phyloP scores from a whole-genome alignment of 2,888 invertebrate species.

The Drosophila stalkeri region DNA sequence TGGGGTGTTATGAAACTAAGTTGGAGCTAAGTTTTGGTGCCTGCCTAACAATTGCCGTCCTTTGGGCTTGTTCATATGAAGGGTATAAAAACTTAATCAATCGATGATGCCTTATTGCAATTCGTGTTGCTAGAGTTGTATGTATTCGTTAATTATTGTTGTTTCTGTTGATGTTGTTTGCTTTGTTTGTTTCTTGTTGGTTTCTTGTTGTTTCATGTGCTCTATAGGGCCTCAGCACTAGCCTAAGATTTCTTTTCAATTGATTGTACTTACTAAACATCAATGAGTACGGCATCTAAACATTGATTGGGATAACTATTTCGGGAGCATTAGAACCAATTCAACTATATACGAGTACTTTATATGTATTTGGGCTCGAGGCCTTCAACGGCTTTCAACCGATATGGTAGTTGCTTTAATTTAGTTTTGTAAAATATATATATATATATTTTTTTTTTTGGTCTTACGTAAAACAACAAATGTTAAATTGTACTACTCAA shows the following conservation, averaged over 20 bases:
- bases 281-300: conserved; percentile 47
- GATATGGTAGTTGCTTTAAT: conserved; percentile 24
- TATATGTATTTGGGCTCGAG: conserved; percentile 28
- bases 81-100: conserved; percentile 73
- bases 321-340: conserved; percentile 30
- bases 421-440: no score
- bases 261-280: conserved; percentile 67
- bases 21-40: conserved; percentile 29
- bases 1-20: conserved; percentile 26
- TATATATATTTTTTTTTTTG: conserved; percentile 15
- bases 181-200: conserved; percentile 15
- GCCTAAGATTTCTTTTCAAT: conserved; percentile 50
- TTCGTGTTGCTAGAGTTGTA: conserved; percentile 15
- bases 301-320: conserved; percentile 25
- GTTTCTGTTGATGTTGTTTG: conserved; percentile 35
- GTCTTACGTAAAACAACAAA: conserved; percentile 66
- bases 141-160: conserved; percentile 5
- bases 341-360: conserved; percentile 37
- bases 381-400: conserved; percentile 46
- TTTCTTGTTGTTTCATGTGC: conserved; percentile 49
- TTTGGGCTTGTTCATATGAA: conserved; percentile 58
- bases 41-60: conserved; percentile 48
- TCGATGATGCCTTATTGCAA: conserved; percentile 26
- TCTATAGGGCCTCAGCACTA: conserved; percentile 72
- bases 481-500: conserved; percentile 72